These are phyloP conservation scores for Nematolebias whitei DNA, from an alignment of 2,113 vertebrate genomes.

Conservation along the genomic window DNA sequence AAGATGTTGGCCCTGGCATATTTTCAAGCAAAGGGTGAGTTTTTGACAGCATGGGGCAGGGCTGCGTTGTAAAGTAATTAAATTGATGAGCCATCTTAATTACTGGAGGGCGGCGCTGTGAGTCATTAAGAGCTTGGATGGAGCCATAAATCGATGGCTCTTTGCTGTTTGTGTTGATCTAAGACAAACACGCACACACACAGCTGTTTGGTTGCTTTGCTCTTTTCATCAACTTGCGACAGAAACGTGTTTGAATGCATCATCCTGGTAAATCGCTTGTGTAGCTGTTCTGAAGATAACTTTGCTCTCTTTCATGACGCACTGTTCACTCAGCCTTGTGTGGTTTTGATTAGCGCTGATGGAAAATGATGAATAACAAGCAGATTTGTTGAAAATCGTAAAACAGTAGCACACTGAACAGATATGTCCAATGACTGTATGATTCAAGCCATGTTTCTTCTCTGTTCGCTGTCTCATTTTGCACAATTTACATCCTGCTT, in stretches of 20 bases:
- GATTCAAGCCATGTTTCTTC: neutral
- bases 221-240: neutral
- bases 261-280: neutral
- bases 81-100: constrained; percentile 69
- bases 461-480: too few relatives aligned
- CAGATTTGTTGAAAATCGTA: neutral
- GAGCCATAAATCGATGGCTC: constrained; percentile 58
- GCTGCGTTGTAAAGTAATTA: constrained; percentile 66
- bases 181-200: constrained; percentile 50
- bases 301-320: neutral
- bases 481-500: constrained; percentile 21
- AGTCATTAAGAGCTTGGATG: constrained; percentile 61
- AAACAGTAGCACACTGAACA: neutral
- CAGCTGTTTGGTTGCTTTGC: constrained; percentile 8
- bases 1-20: constrained; percentile 34
- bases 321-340: neutral
- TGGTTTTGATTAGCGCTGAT: constrained; percentile 8
- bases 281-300: neutral
- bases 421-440: neutral
- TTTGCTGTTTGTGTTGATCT: constrained; percentile 48
- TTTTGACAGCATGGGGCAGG: constrained; percentile 51
- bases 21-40: constrained; percentile 44
- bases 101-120: constrained; percentile 52
- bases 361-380: constrained; percentile 10
- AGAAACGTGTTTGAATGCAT: neutral